Evolutionary conservation across 2,888 invertebrate genomes (phyloP).

Genomic region (Apodemia hepburni): DNA sequence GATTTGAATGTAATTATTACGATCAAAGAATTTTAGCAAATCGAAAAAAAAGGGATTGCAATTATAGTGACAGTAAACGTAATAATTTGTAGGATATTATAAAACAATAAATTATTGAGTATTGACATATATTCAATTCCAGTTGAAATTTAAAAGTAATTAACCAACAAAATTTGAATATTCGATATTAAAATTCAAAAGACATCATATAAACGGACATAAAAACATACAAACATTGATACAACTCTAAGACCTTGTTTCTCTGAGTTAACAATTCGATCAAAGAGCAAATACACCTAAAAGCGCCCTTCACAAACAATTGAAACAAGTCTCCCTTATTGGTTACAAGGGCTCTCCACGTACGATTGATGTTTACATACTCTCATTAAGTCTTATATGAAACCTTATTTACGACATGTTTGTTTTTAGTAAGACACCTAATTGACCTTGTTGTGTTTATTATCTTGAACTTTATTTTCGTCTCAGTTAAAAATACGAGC

Average conservation of each 20-base stretch:
- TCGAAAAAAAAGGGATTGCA: too few relatives aligned
- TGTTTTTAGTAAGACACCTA: slow-evolving; percentile 55
- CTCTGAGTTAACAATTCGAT: slow-evolving; percentile 31
- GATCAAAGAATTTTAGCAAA: too few relatives aligned
- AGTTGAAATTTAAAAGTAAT: too few relatives aligned
- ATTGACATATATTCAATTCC: too few relatives aligned
- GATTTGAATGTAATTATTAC: too few relatives aligned
- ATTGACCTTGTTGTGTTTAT: slow-evolving; percentile 44
- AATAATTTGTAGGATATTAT: too few relatives aligned
- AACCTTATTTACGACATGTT: slow-evolving; percentile 73
- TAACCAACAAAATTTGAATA: too few relatives aligned
- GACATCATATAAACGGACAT: neutral
- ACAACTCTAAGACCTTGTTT: neutral
- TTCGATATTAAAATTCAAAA: neutral
- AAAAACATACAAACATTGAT: neutral
- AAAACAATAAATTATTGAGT: too few relatives aligned
- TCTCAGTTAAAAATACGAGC: neutral
- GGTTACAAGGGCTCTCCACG: slow-evolving; percentile 67
- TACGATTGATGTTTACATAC: slow-evolving; percentile 56
- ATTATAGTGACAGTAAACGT: too few relatives aligned
- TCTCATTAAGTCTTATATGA: slow-evolving; percentile 69
- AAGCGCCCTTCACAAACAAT: slow-evolving; percentile 56
- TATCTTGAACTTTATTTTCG: slow-evolving; percentile 8
- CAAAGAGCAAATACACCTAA: slow-evolving; percentile 46
- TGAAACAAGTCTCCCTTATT: slow-evolving; percentile 63